Evolutionary conservation across 2,797 vertebrate species (phyloP).

Genomic region (Australoheros facetus): DNA sequence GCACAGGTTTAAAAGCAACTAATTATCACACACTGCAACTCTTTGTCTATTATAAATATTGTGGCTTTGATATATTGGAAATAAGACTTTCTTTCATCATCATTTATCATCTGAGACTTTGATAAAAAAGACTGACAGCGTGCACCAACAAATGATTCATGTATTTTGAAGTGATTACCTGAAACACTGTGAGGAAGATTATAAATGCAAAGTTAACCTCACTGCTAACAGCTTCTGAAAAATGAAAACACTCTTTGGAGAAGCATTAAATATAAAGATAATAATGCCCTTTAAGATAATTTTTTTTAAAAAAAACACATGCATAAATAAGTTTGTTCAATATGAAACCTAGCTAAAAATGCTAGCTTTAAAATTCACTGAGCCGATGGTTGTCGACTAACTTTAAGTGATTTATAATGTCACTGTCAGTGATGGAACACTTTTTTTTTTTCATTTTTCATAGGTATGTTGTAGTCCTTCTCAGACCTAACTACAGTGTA

Average conservation of each 20-base stretch:
- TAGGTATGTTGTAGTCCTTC: not conserved
- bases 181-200: constrained; percentile 16
- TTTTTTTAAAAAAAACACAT: not conserved
- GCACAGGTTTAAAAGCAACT: constrained; percentile 21
- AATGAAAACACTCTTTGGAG: not conserved
- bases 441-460: constrained; percentile 22
- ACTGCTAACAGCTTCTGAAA: not conserved
- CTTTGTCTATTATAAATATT: constrained; percentile 13
- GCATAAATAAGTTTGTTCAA: not conserved
- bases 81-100: constrained; percentile 23
- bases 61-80: constrained; percentile 28
- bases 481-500: constrained; percentile 3
- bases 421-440: not conserved
- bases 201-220: constrained; percentile 4
- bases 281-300: not conserved
- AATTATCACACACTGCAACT: constrained; percentile 25
- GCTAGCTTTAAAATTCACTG: fast-evolving
- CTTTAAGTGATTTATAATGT: constrained; percentile 14
- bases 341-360: not conserved
- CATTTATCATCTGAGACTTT: constrained; percentile 33
- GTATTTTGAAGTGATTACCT: constrained; percentile 26
- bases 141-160: not conserved
- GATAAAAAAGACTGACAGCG: constrained; percentile 31
- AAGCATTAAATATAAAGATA: not conserved
- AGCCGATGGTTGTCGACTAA: constrained; percentile 6